Percentiles rank a stretch among this genome's conserved stretches.
Conservation (phyloP, 2,888 invertebrate genomes). For the Augiades crinisus region DNA sequence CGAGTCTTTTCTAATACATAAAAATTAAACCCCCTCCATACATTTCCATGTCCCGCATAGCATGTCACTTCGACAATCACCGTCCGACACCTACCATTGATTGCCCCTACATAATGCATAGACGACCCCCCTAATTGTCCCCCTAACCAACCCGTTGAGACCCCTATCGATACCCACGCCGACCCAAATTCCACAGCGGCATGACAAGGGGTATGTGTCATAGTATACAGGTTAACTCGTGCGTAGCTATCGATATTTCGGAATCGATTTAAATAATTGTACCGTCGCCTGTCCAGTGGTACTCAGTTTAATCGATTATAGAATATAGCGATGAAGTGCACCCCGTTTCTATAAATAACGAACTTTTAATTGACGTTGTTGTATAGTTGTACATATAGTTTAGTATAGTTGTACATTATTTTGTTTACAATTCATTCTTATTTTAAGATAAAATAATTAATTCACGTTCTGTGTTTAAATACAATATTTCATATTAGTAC, state of each 20-base stretch:
- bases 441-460: no score
- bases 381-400: no score
- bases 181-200: not conserved
- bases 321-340: not conserved
- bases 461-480: no score
- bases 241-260: slow-evolving; percentile 9
- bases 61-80: slow-evolving; percentile 54
- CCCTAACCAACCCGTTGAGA: slow-evolving; percentile 42
- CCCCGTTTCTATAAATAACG: not conserved
- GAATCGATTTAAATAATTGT: slow-evolving; percentile 25
- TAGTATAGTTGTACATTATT: no score
- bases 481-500: no score
- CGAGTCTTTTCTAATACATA: no score
- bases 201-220: slow-evolving; percentile 9
- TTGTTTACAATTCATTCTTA: no score
- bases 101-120: slow-evolving; percentile 77
- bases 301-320: slow-evolving; percentile 17
- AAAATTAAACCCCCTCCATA: not conserved
- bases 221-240: not conserved
- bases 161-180: slow-evolving; percentile 25
- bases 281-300: not conserved
- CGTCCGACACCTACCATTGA: slow-evolving; percentile 70
- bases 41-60: slow-evolving; percentile 36
- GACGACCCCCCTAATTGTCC: slow-evolving; percentile 42
- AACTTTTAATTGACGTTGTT: not conserved